phyloP scores from a whole-genome alignment of 64 coral and sea anemone genomes.

The Pocillopora verrucosa region DNA sequence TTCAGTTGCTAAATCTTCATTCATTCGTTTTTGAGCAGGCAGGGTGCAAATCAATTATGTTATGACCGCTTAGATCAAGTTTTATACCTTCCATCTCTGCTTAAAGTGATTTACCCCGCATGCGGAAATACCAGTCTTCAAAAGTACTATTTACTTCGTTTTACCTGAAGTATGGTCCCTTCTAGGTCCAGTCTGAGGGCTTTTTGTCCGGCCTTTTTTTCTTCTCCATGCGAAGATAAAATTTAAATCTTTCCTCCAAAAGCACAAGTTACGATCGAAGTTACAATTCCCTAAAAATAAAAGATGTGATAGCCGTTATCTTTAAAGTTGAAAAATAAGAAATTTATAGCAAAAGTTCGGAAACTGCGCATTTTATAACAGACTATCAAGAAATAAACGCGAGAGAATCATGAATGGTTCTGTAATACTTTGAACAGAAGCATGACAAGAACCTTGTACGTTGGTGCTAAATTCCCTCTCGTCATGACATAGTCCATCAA shows the following conservation, averaged over 20 bases:
- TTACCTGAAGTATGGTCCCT: background rate
- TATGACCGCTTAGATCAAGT: too few species aligned
- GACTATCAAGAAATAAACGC: too few species aligned
- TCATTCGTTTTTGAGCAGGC: too few species aligned
- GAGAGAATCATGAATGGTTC: too few species aligned
- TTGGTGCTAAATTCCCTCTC: background rate
- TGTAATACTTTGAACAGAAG: background rate
- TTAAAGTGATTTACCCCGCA: too few species aligned
- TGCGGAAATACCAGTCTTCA: too few species aligned
- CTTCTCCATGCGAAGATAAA: background rate
- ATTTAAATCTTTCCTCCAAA: background rate
- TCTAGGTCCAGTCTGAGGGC: background rate
- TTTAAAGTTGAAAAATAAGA: background rate
- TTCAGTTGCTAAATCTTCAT: too few species aligned
- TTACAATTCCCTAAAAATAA: conserved; percentile 6
- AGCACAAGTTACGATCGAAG: background rate
- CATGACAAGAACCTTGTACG: background rate
- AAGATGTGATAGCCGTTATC: background rate
- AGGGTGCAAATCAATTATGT: too few species aligned
- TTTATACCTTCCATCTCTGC: too few species aligned
- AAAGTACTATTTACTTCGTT: too few species aligned
- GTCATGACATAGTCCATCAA: background rate
- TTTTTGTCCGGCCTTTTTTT: background rate
- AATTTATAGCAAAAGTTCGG: too few species aligned
- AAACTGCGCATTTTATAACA: too few species aligned